A percentile compares a stretch with the other conserved stretches of the same genome.
Evolutionary conservation across 2,888 invertebrate genomes (phyloP).

Genomic region (Minunthozetes semirufus): DNA sequence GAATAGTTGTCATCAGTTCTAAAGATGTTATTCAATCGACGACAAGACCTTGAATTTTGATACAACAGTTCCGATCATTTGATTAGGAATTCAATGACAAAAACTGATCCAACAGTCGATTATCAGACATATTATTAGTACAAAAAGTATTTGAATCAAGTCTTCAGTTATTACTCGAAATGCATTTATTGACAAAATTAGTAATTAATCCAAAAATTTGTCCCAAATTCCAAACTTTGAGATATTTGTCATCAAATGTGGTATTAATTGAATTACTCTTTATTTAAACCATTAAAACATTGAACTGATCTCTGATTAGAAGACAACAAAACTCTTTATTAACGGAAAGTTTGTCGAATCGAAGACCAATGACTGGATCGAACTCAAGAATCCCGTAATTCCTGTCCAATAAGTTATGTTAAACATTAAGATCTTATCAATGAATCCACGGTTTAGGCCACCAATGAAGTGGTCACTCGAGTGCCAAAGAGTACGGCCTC

Average conservation of each 20-base stretch:
- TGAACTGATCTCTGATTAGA: not conserved
- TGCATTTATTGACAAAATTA: conserved; percentile 1
- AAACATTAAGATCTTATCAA: not conserved
- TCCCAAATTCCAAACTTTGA: not conserved
- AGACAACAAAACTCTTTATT: conserved; percentile 78
- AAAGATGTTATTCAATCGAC: no score
- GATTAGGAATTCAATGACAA: no score
- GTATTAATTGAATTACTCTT: not conserved
- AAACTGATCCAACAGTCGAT: no score
- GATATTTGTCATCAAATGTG: conserved; percentile 28
- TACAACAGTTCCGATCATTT: no score
- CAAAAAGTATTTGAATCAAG: no score
- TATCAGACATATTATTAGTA: no score
- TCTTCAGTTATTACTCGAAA: not conserved
- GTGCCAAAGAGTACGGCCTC: conserved; percentile 82
- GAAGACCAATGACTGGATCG: conserved; percentile 85
- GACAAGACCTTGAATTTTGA: no score
- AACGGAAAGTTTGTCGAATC: conserved; percentile 90
- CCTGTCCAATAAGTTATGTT: conserved; percentile 13
- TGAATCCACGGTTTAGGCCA: conserved; percentile 54
- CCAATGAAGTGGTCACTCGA: conserved; percentile 67
- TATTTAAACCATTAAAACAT: not conserved
- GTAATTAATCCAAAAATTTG: conserved; percentile 6
- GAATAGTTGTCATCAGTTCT: no score
- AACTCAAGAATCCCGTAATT: conserved; percentile 76